A percentile compares a stretch with the other conserved stretches of the same genome.
These are phyloP conservation scores for Cyclophora albipunctata DNA, from an alignment of 2,888 invertebrate genomes.

Conservation along the genomic window DNA sequence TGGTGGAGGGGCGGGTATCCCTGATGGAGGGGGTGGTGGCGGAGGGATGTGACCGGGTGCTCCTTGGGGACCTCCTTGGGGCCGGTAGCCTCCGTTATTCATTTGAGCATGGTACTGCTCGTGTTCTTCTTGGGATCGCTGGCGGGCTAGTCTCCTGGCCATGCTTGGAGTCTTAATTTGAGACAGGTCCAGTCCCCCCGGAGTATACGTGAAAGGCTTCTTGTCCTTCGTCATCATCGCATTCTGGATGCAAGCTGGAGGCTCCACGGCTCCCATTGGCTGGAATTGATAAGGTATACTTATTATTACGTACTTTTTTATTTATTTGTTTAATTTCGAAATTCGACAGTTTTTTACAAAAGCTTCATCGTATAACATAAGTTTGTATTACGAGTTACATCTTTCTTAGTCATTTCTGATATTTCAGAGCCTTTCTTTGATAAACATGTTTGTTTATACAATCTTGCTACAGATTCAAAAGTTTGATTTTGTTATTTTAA, in stretches of 20 bases:
- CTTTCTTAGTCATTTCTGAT: background rate
- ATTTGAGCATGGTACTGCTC: constrained; percentile 59
- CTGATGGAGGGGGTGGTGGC: constrained; percentile 66
- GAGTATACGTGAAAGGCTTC: constrained; percentile 97
- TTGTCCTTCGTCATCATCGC: constrained; percentile 97
- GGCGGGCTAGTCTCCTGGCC: constrained; percentile 83
- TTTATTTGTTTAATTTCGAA: too few species aligned
- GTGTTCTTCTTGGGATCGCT: constrained; percentile 76
- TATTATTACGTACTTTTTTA: background rate
- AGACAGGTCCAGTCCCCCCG: constrained; percentile 92
- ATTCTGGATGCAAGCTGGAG: constrained; percentile 92
- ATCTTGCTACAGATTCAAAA: too few species aligned
- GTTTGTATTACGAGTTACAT: too few species aligned
- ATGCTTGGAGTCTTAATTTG: constrained; percentile 93
- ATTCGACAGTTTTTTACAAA: too few species aligned
- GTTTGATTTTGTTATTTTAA: too few species aligned
- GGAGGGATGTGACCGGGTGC: constrained; percentile 45
- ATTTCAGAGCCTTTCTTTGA: too few species aligned
- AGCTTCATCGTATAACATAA: too few species aligned
- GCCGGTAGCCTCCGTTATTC: constrained; percentile 40
- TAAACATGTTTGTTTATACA: too few species aligned
- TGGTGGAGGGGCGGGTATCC: constrained; percentile 66
- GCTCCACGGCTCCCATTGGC: constrained; percentile 75
- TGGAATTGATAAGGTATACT: constrained; percentile 38
- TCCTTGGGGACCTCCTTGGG: constrained; percentile 40